These are phyloP conservation scores for Camptogramma bilineatum DNA, from an alignment of 2,888 invertebrate species.

Conservation along the genomic window DNA sequence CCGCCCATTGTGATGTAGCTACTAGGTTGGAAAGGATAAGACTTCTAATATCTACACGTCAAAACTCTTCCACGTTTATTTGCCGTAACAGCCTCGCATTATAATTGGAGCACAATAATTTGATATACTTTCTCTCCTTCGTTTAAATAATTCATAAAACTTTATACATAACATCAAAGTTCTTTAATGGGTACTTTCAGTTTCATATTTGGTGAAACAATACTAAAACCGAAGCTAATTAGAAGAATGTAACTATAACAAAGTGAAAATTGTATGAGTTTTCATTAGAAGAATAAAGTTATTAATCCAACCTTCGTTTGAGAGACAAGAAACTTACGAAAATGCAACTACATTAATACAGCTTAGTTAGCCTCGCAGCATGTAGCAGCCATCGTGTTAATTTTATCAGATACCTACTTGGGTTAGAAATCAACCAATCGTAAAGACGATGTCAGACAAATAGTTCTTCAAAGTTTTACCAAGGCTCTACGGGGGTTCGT, in stretches of 20 bases:
- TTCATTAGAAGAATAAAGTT: conserved; percentile 5
- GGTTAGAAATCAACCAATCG: neutral
- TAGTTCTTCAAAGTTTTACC: neutral
- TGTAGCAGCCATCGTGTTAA: neutral
- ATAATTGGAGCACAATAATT: conserved; percentile 80
- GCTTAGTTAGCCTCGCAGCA: neutral
- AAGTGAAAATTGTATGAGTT: conserved; percentile 28
- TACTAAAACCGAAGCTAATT: conserved; percentile 37
- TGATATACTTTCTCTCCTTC: conserved; percentile 73
- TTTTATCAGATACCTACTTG: neutral
- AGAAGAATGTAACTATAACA: conserved; percentile 24
- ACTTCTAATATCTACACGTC: conserved; percentile 39
- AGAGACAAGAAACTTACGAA: neutral
- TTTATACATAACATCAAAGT: conserved; percentile 55
- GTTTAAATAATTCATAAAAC: conserved; percentile 70
- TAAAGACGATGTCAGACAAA: neutral
- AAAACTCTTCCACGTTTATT: conserved; percentile 54
- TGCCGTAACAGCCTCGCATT: conserved; percentile 65
- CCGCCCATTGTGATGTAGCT: conserved; percentile 35
- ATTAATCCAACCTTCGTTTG: neutral
- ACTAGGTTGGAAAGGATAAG: conserved; percentile 38
- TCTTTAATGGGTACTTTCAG: conserved; percentile 70
- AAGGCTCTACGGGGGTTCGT: neutral
- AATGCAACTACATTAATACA: neutral
- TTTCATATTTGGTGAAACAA: conserved; percentile 66